Conservation (phyloP, 1,140 invertebrate genomes). For the Saxidomus purpurata region DNA sequence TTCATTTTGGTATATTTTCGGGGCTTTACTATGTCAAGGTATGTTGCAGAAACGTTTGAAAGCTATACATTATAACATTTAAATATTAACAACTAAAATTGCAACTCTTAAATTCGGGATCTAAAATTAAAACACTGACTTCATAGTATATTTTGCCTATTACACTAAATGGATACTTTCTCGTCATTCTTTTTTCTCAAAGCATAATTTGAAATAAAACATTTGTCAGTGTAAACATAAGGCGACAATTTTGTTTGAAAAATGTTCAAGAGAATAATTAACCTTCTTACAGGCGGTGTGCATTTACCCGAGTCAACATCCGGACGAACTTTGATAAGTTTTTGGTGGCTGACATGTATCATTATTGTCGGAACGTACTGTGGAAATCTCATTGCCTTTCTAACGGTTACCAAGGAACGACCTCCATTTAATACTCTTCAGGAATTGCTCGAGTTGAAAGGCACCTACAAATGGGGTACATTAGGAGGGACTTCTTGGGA, state of each 20-base stretch:
- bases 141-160: too few relatives aligned
- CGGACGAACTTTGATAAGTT: constrained; percentile 72
- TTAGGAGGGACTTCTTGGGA: constrained; percentile 64
- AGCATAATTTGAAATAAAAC: too few relatives aligned
- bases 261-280: not conserved
- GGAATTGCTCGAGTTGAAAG: constrained; percentile 69
- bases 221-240: too few relatives aligned
- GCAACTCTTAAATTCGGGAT: too few relatives aligned
- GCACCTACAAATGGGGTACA: constrained; percentile 72
- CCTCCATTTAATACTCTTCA: constrained; percentile 71
- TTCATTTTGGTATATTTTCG: constrained; percentile 71
- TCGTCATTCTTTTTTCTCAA: too few relatives aligned
- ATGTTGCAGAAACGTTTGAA: too few relatives aligned
- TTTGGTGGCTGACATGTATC: constrained; percentile 78
- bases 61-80: too few relatives aligned
- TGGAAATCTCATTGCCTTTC: constrained; percentile 71
- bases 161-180: too few relatives aligned
- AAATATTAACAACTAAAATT: too few relatives aligned
- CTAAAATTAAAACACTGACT: too few relatives aligned
- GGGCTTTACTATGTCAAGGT: constrained; percentile 1
- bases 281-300: not conserved
- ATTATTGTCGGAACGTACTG: constrained; percentile 75
- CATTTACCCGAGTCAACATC: constrained; percentile 60
- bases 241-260: too few relatives aligned
- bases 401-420: constrained; percentile 69